Evolutionary conservation across 2,888 invertebrate genomes (phyloP), one percentile per base, ranked within the genome.

Genomic region (Liodrosophila aerea): DNA sequence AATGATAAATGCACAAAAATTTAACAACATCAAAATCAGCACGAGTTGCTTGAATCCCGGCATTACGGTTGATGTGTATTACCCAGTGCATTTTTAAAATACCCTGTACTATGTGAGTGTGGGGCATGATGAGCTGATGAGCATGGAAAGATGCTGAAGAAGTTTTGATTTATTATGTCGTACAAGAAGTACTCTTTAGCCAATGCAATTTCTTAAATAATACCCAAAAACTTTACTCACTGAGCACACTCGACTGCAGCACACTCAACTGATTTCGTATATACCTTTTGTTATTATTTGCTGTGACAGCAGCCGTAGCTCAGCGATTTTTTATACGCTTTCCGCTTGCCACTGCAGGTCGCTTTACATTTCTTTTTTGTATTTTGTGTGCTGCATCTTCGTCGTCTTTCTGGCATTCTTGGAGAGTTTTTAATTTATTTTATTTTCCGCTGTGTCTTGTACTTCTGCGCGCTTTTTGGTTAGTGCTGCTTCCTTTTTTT

Each of bases 1-100:
- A 73, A 73, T 77, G 73, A 74, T 77, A 74, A 74, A 74, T 74
- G 73, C 59, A 52, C 52, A 72, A 72, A 71, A 57, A 62, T 63
- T 51, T 60, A 72, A 44, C 64, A 64, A 64, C 67, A 67, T 51
- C 44, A 59, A 54, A 76, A 72, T 76, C 73, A 59, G 46, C 41
- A 58, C 30, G 57, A 57, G 37, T 41, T 52, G 9, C 33, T 50
- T 41, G n/a, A 9, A 7, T 9, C n/a, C 30, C 2, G 30, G 30
- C 9, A 9, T 9, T 30, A 30, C 30, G 30, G 30, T 7, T 30
- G n/a, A 30, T 9, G 30, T 9, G 30, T 7, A 30, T 30, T 9
- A 7, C n/a, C n/a, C 22, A 18, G 16, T 50, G 49, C 31, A 50
- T 36, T 22, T 22, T 22, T 22, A 22, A 4, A 5, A 22, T 22